phyloP scores from a whole-genome alignment of 2,888 invertebrate species.

The Nesidiocoris tenuis region DNA sequence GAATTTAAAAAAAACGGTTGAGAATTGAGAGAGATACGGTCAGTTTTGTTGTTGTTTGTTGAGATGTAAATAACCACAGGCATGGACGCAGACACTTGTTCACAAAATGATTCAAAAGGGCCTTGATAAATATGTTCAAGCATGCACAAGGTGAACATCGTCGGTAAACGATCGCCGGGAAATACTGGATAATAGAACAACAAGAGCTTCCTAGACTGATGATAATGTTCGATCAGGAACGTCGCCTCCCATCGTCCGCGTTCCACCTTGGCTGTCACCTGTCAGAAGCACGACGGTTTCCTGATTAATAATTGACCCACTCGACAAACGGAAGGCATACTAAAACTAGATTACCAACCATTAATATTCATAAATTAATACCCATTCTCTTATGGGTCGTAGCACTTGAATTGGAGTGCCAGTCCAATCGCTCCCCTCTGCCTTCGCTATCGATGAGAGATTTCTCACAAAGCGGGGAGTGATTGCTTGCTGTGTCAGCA shows the following conservation, averaged over 20 bases:
- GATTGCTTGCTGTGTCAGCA: too few species aligned
- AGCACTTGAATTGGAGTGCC: neutral
- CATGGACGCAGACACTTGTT: too few species aligned
- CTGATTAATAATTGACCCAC: slow-evolving; percentile 39
- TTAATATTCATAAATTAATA: slow-evolving; percentile 36
- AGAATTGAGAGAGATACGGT: too few species aligned
- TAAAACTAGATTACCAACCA: slow-evolving; percentile 36
- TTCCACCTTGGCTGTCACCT: slow-evolving; percentile 28
- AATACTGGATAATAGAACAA: too few species aligned
- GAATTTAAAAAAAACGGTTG: too few species aligned
- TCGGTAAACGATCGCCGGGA: too few species aligned
- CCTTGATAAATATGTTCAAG: too few species aligned
- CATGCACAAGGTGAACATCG: too few species aligned
- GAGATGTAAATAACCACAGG: too few species aligned
- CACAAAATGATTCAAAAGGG: too few species aligned
- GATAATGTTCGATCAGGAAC: neutral
- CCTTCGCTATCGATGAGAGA: neutral
- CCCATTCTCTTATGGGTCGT: neutral
- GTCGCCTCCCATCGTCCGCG: neutral
- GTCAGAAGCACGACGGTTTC: slow-evolving; percentile 32
- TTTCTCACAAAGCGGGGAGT: neutral
- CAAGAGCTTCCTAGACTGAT: too few species aligned
- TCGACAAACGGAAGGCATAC: slow-evolving; percentile 34
- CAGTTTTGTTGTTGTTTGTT: too few species aligned
- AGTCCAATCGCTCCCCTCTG: neutral